A percentile compares a stretch with the other conserved stretches of the same genome.
These are phyloP conservation scores for Orthosia incerta DNA, from an alignment of 2,888 invertebrate genomes.

Conservation along the genomic window DNA sequence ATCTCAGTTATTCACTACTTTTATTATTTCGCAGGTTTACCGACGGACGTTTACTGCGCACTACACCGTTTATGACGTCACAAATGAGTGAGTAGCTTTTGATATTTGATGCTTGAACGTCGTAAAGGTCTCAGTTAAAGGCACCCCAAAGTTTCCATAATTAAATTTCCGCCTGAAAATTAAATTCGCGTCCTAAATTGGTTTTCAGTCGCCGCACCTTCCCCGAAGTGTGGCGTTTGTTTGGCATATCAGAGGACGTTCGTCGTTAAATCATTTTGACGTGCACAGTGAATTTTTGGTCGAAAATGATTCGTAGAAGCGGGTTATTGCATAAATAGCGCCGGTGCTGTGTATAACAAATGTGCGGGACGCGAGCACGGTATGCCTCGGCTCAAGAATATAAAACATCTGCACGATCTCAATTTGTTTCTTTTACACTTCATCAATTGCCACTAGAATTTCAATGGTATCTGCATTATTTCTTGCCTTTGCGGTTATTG, in stretches of 20 bases:
- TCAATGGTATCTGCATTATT: conserved; percentile 60
- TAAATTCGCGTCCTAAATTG: conserved; percentile 76
- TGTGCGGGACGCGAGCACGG: conserved; percentile 56
- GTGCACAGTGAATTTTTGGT: conserved; percentile 32
- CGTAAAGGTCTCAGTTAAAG: conserved; percentile 72
- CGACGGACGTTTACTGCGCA: conserved; percentile 96
- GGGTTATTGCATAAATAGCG: conserved; percentile 36
- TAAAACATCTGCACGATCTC: conserved; percentile 76
- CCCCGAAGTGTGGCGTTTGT: conserved; percentile 61
- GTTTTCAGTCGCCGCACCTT: conserved; percentile 75
- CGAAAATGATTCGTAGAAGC: conserved; percentile 23
- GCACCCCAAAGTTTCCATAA: conserved; percentile 69
- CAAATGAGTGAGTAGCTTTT: conserved; percentile 94
- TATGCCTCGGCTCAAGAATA: conserved; percentile 71
- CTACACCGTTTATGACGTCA: conserved; percentile 97
- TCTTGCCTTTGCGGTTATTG: conserved; percentile 37
- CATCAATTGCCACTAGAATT: conserved; percentile 65
- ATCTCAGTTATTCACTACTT: conserved; percentile 64
- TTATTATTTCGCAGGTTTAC: conserved; percentile 93
- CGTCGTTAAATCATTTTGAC: conserved; percentile 28
- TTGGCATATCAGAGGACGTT: conserved; percentile 58
- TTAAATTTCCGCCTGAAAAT: conserved; percentile 76
- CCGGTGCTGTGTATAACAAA: conserved; percentile 65
- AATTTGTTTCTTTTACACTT: conserved; percentile 75
- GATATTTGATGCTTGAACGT: conserved; percentile 73